phyloP scores from a whole-genome alignment of 2,797 vertebrate species.

The Aphelocoma californica region DNA sequence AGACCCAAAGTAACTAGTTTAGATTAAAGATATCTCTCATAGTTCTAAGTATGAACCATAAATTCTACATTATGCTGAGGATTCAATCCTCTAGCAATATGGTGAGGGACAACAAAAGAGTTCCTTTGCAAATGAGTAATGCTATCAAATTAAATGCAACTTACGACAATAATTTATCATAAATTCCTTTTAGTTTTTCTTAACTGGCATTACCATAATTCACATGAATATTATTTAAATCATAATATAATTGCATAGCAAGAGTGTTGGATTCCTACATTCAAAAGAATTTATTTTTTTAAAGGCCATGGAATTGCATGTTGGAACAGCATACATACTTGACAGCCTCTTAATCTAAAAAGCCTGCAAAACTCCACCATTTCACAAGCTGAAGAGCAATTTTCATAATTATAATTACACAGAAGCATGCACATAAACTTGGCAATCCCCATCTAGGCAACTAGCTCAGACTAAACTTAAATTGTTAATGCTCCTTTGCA shows the following conservation, averaged over 20 bases:
- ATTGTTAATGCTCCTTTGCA: constrained; percentile 45
- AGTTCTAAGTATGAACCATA: background rate
- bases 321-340: constrained; percentile 6
- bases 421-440: constrained; percentile 69
- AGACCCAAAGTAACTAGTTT: background rate
- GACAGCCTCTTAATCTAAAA: constrained; percentile 57
- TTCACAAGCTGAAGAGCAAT: constrained; percentile 61
- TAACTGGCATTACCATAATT: constrained; percentile 3
- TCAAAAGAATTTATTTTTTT: constrained; percentile 10
- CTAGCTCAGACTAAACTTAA: constrained; percentile 55
- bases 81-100: background rate
- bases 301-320: background rate
- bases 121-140: background rate
- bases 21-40: background rate
- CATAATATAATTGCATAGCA: background rate
- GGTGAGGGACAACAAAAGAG: background rate
- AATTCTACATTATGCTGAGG: background rate
- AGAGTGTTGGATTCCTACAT: background rate
- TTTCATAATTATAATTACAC: constrained; percentile 68
- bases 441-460: constrained; percentile 32
- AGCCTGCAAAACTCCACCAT: constrained; percentile 10
- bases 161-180: background rate
- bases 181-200: background rate
- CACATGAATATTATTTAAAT: constrained; percentile 1
- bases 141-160: background rate